These are phyloP conservation scores for Diadophis punctatus DNA, from an alignment of 2,113 vertebrate species.

Conservation along the genomic window DNA sequence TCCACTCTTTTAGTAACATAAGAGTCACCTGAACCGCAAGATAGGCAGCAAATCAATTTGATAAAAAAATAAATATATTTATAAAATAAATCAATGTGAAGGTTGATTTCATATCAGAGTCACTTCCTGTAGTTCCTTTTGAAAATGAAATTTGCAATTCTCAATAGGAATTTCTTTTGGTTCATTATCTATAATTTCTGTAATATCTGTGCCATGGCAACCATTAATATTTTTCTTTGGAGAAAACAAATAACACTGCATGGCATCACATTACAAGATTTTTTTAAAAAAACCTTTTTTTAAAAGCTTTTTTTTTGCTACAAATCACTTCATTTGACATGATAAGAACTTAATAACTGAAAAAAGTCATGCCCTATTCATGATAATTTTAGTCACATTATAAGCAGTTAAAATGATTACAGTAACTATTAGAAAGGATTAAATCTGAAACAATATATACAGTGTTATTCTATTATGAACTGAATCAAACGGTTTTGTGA, in stretches of 20 bases:
- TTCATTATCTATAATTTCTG: neutral
- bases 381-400: slow-evolving; percentile 1
- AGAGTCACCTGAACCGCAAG: neutral
- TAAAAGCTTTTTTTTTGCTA: neutral
- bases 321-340: neutral
- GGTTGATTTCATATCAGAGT: neutral
- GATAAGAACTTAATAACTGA: slow-evolving; percentile 3
- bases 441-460: slow-evolving; percentile 1
- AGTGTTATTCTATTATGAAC: neutral
- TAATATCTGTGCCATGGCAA: neutral
- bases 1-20: neutral
- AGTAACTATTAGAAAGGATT: neutral
- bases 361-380: neutral
- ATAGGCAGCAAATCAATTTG: neutral
- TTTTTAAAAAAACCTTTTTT: neutral
- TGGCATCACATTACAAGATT: neutral
- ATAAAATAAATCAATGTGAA: neutral
- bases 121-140: neutral
- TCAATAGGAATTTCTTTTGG: neutral
- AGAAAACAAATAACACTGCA: neutral
- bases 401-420: neutral
- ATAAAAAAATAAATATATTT: neutral
- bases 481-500: neutral
- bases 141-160: neutral
- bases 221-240: neutral